Base-by-base conservation (phyloP, 2,888 invertebrate species). In the Linnaemya tessellans region DNA sequence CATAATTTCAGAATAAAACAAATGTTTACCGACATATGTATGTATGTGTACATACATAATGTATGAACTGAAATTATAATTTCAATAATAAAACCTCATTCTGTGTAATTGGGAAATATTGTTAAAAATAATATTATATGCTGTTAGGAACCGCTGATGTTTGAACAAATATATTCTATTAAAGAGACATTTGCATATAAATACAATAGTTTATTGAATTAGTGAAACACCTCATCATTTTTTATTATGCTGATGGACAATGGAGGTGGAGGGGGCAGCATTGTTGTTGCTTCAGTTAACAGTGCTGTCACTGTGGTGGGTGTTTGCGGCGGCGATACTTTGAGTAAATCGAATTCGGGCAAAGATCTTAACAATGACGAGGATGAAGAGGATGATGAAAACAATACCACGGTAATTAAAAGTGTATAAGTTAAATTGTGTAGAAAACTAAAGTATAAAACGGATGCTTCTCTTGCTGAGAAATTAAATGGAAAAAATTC, bases 191-290 rank as follows among this genome's bases (percentile, higher is more conserved):
- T 51, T 62, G 30, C 30, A 30, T 30, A 30, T 49, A 18, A 62
- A 30, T 13, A 30, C 5, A 25, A 58, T 54, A 20, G 13, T 20
- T 51, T 25, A 56, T 8, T 56, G 18, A 38, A 60, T 60, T 30
- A 38, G 18, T 60, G 38, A 20, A 35, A 35, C 58, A 68, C 20
- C 22, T 46, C 64, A 80, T 35, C 46, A 20, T 8, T 22, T 25
- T 65, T 25, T 51, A 89, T 84, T 73, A 90, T 91, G 90, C 88
- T 88, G 62, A 87, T 88, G 87, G 88, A 89, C 82, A 89, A 87
- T 71, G 84, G 77, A 51, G 78, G 68, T 30, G 51, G 68, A 46
- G 58, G 64, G 22, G 58, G 75, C 49, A 71, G 86, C 84, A 77
- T 25, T 10, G 30, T 84, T 3, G 18, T 84, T 60, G 58, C 65